Conservation (phyloP, 2,888 invertebrate genomes). For the Nasonovia ribisnigri region DNA sequence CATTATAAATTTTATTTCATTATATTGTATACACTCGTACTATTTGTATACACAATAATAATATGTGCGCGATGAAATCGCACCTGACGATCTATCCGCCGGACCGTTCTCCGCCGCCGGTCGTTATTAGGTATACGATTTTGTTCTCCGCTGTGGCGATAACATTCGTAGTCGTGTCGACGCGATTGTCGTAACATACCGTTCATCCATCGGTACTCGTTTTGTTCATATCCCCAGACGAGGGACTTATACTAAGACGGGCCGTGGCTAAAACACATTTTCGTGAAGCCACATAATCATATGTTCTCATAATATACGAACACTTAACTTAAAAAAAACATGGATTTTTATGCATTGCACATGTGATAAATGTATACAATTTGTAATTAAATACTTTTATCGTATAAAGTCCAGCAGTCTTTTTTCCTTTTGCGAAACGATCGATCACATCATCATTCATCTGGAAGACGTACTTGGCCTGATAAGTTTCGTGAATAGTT, state of each 20-base stretch:
- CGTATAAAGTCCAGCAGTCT: no score
- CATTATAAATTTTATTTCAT: constrained; percentile 36
- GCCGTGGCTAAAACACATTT: no score
- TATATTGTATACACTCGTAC: constrained; percentile 6
- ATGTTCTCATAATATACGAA: no score
- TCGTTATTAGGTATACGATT: neutral
- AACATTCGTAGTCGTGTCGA: neutral
- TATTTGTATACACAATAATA: neutral
- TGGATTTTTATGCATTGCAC: no score
- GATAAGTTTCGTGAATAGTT: no score
- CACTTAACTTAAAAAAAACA: no score
- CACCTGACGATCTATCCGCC: neutral
- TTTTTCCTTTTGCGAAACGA: no score
- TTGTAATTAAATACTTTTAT: no score
- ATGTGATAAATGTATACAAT: no score
- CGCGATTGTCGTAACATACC: neutral
- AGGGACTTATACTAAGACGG: neutral
- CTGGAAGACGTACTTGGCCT: no score
- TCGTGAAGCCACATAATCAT: no score
- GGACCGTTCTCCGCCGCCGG: constrained; percentile 10
- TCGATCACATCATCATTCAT: no score
- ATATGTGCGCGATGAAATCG: constrained; percentile 15
- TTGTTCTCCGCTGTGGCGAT: neutral
- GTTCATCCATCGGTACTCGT: neutral
- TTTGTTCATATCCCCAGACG: neutral